Evolutionary conservation across 2,797 vertebrate species (phyloP).

Genomic region (Parauchenoglanis punctatus): DNA sequence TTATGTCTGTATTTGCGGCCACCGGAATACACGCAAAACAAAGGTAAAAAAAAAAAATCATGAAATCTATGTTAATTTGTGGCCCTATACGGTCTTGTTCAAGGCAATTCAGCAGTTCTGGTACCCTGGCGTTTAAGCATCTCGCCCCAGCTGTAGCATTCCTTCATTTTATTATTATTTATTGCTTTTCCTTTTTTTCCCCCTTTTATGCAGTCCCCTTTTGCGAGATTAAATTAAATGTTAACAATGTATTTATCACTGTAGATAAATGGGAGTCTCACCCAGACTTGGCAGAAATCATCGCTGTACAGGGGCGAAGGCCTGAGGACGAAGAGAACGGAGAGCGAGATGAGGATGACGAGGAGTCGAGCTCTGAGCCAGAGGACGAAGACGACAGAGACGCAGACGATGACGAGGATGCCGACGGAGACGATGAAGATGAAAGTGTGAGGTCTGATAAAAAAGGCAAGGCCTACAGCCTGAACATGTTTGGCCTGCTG

Average conservation of each 20-base stretch:
- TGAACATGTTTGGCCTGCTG: slow-evolving; percentile 79
- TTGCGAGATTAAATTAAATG: neutral
- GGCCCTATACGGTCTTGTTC: neutral
- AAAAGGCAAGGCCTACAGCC: slow-evolving; percentile 60
- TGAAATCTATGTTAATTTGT: neutral
- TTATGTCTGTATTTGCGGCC: slow-evolving; percentile 86
- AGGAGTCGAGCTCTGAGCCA: slow-evolving; percentile 84
- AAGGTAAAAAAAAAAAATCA: slow-evolving; percentile 69
- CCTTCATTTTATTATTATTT: neutral
- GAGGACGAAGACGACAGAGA: slow-evolving; percentile 85
- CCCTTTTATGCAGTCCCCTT: slow-evolving; percentile 21
- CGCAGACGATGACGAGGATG: slow-evolving; percentile 83
- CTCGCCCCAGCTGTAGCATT: neutral
- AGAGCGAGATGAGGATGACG: slow-evolving; percentile 76
- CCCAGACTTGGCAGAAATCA: slow-evolving; percentile 79
- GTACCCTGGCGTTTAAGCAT: neutral
- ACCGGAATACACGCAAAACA: slow-evolving; percentile 80
- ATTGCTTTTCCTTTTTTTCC: neutral
- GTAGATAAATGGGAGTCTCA: slow-evolving; percentile 87
- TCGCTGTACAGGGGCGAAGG: slow-evolving; percentile 76
- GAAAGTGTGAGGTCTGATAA: slow-evolving; percentile 60
- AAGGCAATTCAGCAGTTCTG: neutral
- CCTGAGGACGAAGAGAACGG: slow-evolving; percentile 65
- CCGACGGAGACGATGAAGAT: slow-evolving; percentile 74
- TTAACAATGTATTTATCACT: neutral